Conservation (phyloP, 2,113 vertebrate genomes). For the Burhinus oedicnemus region DNA sequence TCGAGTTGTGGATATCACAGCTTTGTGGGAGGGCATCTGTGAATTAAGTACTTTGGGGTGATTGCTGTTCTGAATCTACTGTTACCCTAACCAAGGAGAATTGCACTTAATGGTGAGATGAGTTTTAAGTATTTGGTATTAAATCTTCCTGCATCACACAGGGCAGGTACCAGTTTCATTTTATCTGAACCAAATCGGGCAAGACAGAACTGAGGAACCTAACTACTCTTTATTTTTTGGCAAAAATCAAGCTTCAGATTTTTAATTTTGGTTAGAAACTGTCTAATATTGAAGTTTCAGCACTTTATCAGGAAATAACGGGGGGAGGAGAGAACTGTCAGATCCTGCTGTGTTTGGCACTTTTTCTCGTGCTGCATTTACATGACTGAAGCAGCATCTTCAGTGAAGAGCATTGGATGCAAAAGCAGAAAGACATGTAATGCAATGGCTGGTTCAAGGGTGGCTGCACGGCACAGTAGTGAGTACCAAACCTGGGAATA, state of each 20-base stretch:
- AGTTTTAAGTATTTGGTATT: not conserved
- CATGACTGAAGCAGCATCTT: not conserved
- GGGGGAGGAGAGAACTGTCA: not conserved
- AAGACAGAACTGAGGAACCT: not conserved
- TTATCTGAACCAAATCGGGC: not conserved
- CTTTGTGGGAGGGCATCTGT: not conserved
- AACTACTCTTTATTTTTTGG: not conserved
- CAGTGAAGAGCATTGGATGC: not conserved
- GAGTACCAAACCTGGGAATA: not conserved
- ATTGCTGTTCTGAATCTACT: not conserved
- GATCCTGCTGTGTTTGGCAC: not conserved
- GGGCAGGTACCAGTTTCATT: not conserved
- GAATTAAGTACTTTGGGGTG: not conserved
- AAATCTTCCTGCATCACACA: not conserved
- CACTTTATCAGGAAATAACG: not conserved
- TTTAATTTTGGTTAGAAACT: not conserved
- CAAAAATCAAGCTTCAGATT: not conserved
- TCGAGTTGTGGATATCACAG: not conserved
- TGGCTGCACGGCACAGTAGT: not conserved
- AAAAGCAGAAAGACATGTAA: not conserved
- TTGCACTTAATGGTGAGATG: not conserved
- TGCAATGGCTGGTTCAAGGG: not conserved
- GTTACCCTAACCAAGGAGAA: not conserved
- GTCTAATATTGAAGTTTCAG: not conserved
- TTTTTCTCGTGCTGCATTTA: not conserved